Evolutionary conservation across 2,797 vertebrate species (phyloP), one percentile per base, ranked within the genome.

Genomic region (Typhlichthys subterraneus): DNA sequence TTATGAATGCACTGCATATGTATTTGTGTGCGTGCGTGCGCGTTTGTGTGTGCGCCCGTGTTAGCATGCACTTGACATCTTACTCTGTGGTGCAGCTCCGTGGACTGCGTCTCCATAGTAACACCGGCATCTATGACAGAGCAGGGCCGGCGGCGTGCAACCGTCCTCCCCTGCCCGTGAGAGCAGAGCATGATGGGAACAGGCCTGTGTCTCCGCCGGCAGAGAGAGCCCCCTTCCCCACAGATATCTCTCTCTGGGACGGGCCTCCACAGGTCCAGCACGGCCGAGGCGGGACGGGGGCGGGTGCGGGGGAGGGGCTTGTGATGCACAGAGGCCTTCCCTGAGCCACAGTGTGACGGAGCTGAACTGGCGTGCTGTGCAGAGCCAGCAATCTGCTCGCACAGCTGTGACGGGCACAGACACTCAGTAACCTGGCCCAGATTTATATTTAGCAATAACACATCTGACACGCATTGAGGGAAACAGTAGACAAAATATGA

Each of bases 111-210:
- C 82, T 89, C 86, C 75, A 82, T 80, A 81, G 85, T 79, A 63
- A 84, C 80, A 67, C 86, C 68, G 81, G 84, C 86, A 72, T 92
- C 89, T 85, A 93, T 92, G 83, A 93, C 91, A 62, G 91, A 93
- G 80, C 79, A 86, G 5, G 91, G 91, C 80, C 92, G 88, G 87
- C 85, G 64, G 73, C 78, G 84, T 17, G 77, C 77, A 58, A 78
- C 63, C 45, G 3, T 78, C 78, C 79, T 48, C 69, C 85, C 84
- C 53, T 69, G 80, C 53, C 76, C 81, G 1, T 80, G 81, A 42
- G 79, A 80, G 48, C 59, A 78, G 12, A 73, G 87, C 70, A 70
- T 50, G 59, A 46, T 58, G 54, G 88, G 55, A 68, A 71, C 53
- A 0, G 83, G 84, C 77, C 85, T 80, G 69, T 79, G 79, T 75